Evolutionary conservation across 2,113 vertebrate species (phyloP), one percentile per base, ranked within the genome.

Genomic region (Muntiacus reevesi): DNA sequence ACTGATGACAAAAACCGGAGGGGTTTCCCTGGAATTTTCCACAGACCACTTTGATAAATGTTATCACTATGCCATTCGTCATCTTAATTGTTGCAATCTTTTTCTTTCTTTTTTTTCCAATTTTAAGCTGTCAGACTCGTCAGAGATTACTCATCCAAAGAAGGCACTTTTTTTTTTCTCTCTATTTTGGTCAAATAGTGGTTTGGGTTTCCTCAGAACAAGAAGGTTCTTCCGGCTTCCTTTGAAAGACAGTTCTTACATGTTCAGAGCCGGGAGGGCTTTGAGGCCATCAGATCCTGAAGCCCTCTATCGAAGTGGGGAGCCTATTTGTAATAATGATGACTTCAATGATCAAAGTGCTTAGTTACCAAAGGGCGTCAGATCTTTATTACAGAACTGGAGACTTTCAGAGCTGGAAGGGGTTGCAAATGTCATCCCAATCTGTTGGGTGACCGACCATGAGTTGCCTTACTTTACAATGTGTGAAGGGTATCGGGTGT

Each of bases 101-200:
- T 36, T 55, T 91, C 14, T 50, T 55, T 36, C 17, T 67, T 23
- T 67, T 60, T 76, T 54, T 79, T 54, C 36, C 30, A 33, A 19
- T 95, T 64, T 92, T 62, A 83, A 95, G 57, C 79, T 81, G 87
- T 95, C 90, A 74, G 36, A 91, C 27, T 83, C 5, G 54, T 84
- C 92, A 95, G 89, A 67, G 79, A 90, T 96, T 90, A 97, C 87
- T 96, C 92, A 96, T 85, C 36, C 27, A 50, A 87, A 87, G 62
- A 87, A 78, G 86, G 30, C 13, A 33, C 1, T 6, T 33, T 50
- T 60, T 57, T 30, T 79, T 43, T 87, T 81, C 64, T 45, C 87
- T n/a, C 95, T 95, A 84, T 96, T 96, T 91, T 94, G 85, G 90
- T 96, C 89, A 92, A 88, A 76, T 33, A 81, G 96, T 84, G 89